Percentiles rank a stretch among this genome's conserved stretches.
Evolutionary conservation across 2,888 invertebrate species (phyloP).

Genomic region (Platycnemis pennipes): DNA sequence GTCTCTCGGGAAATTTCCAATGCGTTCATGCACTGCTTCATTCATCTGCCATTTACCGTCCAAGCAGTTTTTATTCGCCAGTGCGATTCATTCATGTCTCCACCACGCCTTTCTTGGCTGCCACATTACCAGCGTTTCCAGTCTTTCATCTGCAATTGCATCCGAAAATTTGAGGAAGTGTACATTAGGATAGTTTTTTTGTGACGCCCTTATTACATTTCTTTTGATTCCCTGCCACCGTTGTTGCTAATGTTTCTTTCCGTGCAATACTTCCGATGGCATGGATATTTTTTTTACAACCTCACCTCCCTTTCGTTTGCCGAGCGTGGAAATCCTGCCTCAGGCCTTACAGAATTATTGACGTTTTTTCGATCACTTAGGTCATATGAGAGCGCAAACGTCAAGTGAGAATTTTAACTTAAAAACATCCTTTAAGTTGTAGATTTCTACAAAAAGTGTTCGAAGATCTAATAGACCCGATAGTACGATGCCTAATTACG

Average conservation of each 20-base stretch:
- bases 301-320: not conserved
- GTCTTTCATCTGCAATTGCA: not conserved
- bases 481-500: no score
- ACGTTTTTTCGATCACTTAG: not conserved
- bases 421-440: no score
- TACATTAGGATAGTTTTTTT: not conserved
- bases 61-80: not conserved
- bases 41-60: not conserved
- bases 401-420: no score
- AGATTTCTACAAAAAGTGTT: no score
- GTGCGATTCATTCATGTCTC: not conserved
- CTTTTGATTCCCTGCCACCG: not conserved
- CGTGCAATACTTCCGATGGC: no score
- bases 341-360: not conserved
- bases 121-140: not conserved
- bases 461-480: no score
- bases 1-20: not conserved
- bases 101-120: not conserved
- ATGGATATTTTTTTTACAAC: not conserved
- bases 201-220: not conserved
- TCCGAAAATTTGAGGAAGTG: not conserved
- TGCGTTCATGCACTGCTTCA: slow-evolving; percentile 13
- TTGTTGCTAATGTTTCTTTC: not conserved
- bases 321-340: not conserved
- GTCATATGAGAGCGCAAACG: not conserved